Conservation (phyloP, 2,113 vertebrate species). For the Eulacestoma nigropectus region DNA sequence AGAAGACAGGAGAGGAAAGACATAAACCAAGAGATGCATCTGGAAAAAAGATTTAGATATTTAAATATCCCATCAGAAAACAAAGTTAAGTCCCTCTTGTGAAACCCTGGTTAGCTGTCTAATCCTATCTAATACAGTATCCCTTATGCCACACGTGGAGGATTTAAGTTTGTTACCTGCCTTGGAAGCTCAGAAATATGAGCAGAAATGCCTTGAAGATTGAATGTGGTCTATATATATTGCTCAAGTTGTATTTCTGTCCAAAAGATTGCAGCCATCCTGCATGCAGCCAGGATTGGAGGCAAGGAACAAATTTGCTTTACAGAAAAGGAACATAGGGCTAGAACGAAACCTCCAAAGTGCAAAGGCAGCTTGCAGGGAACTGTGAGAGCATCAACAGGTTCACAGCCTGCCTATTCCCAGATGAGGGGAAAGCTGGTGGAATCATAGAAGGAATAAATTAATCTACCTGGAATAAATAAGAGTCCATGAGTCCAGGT, state of each 20-base stretch:
- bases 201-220: neutral
- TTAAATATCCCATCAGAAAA: neutral
- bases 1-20: neutral
- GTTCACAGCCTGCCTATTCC: neutral
- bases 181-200: neutral
- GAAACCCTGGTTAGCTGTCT: neutral
- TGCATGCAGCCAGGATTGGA: neutral
- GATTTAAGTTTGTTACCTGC: neutral
- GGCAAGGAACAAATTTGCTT: neutral
- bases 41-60: neutral
- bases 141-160: neutral
- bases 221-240: neutral
- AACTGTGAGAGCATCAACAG: neutral
- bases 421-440: neutral
- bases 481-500: neutral
- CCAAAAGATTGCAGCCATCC: neutral
- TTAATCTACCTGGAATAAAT: neutral
- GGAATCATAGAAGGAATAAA: neutral
- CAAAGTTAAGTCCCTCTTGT: neutral
- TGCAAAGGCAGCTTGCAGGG: neutral
- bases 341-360: neutral
- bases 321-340: neutral
- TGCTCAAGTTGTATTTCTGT: neutral
- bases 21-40: neutral
- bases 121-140: neutral